Conservation (phyloP, 2,888 invertebrate species). For the Terebella lapidaria region DNA sequence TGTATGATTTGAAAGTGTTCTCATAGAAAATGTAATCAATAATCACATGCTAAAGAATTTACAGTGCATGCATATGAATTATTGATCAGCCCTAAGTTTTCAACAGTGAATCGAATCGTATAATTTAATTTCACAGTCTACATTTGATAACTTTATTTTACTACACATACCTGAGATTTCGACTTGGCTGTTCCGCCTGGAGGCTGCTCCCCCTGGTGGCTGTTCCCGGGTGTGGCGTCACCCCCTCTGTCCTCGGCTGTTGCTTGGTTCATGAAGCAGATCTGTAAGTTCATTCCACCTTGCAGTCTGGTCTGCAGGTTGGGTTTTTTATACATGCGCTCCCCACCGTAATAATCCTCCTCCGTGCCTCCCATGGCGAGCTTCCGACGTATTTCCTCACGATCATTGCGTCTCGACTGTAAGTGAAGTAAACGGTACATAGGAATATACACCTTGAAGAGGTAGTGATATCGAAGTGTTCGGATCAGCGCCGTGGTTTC, state of each 20-base stretch:
- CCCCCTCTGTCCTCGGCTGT: conserved; percentile 4
- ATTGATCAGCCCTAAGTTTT: too few species aligned
- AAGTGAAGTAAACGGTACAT: conserved; percentile 22
- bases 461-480: conserved; percentile 19
- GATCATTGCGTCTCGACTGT: conserved; percentile 78
- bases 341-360: conserved; percentile 49
- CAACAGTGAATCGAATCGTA: too few species aligned
- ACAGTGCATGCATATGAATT: too few species aligned
- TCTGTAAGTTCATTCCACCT: conserved; percentile 80
- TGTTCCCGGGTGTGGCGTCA: neutral
- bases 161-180: too few species aligned
- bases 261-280: conserved; percentile 87
- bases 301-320: conserved; percentile 76
- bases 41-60: too few species aligned
- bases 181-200: neutral
- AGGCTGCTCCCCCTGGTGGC: neutral
- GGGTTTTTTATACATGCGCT: conserved; percentile 69
- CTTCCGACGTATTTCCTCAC: conserved; percentile 83
- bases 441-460: conserved; percentile 20
- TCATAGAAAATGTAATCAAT: too few species aligned
- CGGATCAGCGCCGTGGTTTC: conserved; percentile 4
- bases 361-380: conserved; percentile 61
- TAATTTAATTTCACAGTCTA: too few species aligned
- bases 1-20: too few species aligned
- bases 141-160: too few species aligned